Base-by-base conservation (phyloP, 92 coral and sea anemone species). In the Phenganax marumi region DNA sequence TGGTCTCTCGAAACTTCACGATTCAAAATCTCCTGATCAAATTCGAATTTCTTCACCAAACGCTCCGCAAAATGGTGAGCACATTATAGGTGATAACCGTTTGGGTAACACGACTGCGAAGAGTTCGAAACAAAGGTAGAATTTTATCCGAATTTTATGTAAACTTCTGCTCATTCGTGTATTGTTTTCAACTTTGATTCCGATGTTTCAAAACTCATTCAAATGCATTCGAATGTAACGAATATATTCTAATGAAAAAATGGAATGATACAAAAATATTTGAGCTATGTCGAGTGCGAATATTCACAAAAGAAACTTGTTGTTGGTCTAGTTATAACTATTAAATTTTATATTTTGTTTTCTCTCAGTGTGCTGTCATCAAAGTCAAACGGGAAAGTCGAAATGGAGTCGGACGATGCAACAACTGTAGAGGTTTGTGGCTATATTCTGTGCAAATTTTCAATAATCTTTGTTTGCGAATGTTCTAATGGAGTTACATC, bases 221-320 rank as follows among this genome's bases (percentile, higher is more conserved):
- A 66, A 25, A 66, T 23, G 72, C 72, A 66, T 25, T 33, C 49
- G 43, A 33, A n/a, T 66, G 72, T 25, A 33, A 66, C 72, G 24
- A 66, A 66, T 23, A 12, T 33, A 66, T 66, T 33, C 72, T 33
- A 66, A 66, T 66, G 3, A 66, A 66, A 66, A 62, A 24, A 12
- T 66, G 49, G 72, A 66, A 66, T 21, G 25, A 66, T 66, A 66
- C 46, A 24, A 24, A 66, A 66, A 14, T 66, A 66, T 66, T 66
- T 33, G 14, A 66, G 72, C 12, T 66, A 66, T 66, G 72, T 66
- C 72, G 43, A 66, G 72, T 66, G 50, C 72, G 72, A 66, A 66
- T 66, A 25, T 23, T 11, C 12, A 25, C 49, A 66, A 66, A 66
- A 25, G n/a, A 66, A 7, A 14, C 25, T 66, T 10, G 72, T 33